phyloP scores from a whole-genome alignment of 2,113 vertebrate genomes.

The Cnemophilus loriae region DNA sequence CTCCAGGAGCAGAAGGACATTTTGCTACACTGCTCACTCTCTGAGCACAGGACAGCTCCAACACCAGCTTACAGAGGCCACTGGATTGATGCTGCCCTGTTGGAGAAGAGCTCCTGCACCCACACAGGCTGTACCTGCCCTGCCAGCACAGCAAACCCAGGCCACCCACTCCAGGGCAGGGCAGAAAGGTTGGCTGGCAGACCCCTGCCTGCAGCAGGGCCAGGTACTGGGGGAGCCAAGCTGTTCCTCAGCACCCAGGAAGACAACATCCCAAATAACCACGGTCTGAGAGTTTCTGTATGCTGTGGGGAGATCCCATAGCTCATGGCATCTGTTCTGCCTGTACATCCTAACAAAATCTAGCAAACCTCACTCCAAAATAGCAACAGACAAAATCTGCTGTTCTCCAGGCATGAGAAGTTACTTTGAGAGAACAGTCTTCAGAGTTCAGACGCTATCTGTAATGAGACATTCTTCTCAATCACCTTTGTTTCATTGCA shows the following conservation, averaged over 20 bases:
- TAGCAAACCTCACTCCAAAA: background rate
- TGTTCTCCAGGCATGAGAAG: background rate
- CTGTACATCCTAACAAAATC: background rate
- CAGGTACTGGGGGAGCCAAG: background rate
- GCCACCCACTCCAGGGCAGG: background rate
- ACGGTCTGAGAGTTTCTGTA: background rate
- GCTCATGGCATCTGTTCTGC: background rate
- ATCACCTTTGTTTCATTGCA: background rate
- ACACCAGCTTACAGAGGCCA: background rate
- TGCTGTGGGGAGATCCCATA: background rate
- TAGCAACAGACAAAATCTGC: background rate
- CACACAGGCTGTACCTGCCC: background rate
- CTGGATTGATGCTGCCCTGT: background rate
- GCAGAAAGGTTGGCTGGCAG: background rate
- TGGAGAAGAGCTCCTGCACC: background rate
- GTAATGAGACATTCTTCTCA: background rate
- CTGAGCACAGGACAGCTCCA: background rate
- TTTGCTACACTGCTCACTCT: background rate
- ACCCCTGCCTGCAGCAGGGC: background rate
- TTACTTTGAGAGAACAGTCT: background rate
- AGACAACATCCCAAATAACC: background rate
- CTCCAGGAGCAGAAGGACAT: background rate
- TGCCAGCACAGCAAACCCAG: accelerated
- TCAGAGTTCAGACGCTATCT: background rate
- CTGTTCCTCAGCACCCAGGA: background rate